Conservation (phyloP, 2,797 vertebrate genomes). For the Tadarida brasiliensis region DNA sequence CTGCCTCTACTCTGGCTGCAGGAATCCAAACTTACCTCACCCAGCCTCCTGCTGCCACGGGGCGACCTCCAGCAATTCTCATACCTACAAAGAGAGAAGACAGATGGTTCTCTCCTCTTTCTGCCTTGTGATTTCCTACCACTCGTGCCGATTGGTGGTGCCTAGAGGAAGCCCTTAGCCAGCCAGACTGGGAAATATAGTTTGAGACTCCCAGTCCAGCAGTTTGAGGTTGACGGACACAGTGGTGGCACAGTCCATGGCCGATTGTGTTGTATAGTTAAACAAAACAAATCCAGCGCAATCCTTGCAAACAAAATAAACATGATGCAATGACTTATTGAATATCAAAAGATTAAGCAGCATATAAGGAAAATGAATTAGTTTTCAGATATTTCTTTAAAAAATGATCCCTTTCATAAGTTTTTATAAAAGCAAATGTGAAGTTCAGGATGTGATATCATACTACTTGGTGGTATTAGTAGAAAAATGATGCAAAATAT, state of each 20-base stretch:
- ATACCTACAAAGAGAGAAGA: neutral
- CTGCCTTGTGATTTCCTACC: neutral
- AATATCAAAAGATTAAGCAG: neutral
- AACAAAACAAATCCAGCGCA: neutral
- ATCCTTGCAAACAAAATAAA: neutral
- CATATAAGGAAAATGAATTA: neutral
- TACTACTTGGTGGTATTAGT: neutral
- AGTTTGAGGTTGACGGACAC: neutral
- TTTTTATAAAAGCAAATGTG: neutral
- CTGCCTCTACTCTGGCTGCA: neutral
- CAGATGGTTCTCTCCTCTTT: neutral
- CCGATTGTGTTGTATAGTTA: neutral
- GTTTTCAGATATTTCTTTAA: slow-evolving; percentile 18
- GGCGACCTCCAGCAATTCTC: neutral
- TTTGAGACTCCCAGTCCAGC: neutral
- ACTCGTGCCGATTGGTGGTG: neutral
- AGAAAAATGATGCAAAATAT: neutral
- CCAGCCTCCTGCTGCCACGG: neutral
- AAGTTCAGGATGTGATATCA: neutral
- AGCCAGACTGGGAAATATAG: neutral
- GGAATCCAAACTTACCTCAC: neutral
- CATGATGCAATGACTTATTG: neutral
- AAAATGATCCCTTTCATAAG: neutral
- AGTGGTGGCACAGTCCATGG: neutral
- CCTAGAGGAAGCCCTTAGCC: neutral